phyloP scores from a whole-genome alignment of 2,113 vertebrate species.

The Pterocles orientalis region DNA sequence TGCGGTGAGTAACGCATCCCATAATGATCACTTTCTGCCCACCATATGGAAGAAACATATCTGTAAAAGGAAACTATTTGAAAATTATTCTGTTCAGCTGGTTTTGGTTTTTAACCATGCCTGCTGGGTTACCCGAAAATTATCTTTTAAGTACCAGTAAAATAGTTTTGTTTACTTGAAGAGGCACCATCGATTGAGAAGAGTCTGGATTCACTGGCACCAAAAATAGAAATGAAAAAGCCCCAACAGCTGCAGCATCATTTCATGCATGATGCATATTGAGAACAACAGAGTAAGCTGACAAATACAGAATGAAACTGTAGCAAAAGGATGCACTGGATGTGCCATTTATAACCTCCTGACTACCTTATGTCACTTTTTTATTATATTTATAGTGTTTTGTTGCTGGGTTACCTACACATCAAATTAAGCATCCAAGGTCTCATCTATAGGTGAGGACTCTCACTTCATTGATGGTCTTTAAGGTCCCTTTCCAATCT shows the following conservation, averaged over 20 bases:
- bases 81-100: background rate
- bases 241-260: background rate
- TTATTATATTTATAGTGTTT: background rate
- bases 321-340: background rate
- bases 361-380: background rate
- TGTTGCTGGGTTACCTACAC: background rate
- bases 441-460: background rate
- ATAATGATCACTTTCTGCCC: background rate
- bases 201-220: background rate
- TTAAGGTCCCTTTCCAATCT: too few relatives aligned
- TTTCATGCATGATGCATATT: accelerated
- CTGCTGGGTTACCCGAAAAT: background rate
- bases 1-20: conserved; percentile 72
- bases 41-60: accelerated
- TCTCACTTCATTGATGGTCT: background rate
- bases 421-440: background rate
- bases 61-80: background rate
- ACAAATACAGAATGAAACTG: background rate
- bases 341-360: background rate
- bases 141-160: background rate
- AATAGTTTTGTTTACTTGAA: background rate
- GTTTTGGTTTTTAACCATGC: accelerated
- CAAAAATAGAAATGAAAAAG: background rate
- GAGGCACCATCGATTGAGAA: accelerated
- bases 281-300: background rate